Evolutionary conservation across 2,888 invertebrate species (phyloP), one percentile per base, ranked within the genome.

Genomic region (Eupithecia tripunctaria): DNA sequence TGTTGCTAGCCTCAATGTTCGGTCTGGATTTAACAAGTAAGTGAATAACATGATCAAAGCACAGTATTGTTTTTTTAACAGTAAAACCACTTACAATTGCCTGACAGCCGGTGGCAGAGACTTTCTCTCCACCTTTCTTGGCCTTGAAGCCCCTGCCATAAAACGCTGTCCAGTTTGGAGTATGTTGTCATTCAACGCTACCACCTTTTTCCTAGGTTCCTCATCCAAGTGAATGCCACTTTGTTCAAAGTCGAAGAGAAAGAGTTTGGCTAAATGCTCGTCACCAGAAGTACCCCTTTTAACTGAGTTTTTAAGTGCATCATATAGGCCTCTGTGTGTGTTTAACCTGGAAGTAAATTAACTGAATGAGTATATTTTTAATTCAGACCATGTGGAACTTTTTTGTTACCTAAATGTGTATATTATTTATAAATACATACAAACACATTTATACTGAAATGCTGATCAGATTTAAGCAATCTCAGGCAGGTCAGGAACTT

Each of bases 231-330:
- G 99, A 75, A 99, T 99, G 3, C 99, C 99, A 86, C 98, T 97
- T 88, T 99, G 99, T 87, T 99, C 99, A 91, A 99, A 99, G 90
- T 99, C 99, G 87, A 98, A 98, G 8, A 99, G 93, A 89, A 99
- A 99, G 64, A 99, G 93, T 82, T 97, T 95, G 0, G 97, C 97
- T 0, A 99, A 97, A 86, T 99, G 97, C 72, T 96, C 92, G 87
- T 99, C 99, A 0, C 98, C 96, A 0, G 96, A 95, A 81, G 99
- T 99, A 1, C 97, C 97, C 5, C 95, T 91, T 73, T 95, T 93
- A 0, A 97, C 96, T 0, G 97, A 97, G 73, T 95, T 87, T 70
- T 96, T 95, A 70, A 99, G 90, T 0, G 97, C 96, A 81, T 96
- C 94, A 86, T 99, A 99, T 0, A 99, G 91, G 1, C 96, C 95